A percentile compares a stretch with the other conserved stretches of the same genome.
Evolutionary conservation across 2,888 invertebrate species (phyloP).

Genomic region (Lasioglossum zephyrum): DNA sequence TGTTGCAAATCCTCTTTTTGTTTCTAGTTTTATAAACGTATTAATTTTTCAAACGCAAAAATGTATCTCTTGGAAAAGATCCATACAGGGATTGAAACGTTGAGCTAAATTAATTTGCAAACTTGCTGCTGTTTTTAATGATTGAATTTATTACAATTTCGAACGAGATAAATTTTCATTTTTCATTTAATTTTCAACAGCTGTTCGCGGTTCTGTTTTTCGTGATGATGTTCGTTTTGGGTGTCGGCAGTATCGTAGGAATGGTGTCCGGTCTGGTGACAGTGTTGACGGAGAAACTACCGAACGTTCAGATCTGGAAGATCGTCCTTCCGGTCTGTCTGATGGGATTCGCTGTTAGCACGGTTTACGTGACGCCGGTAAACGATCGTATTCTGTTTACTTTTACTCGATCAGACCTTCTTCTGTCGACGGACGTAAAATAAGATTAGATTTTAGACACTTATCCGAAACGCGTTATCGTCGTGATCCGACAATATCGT

Average conservation of each 20-base stretch:
- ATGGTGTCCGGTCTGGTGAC: constrained; percentile 83
- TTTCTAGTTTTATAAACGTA: too few relatives aligned
- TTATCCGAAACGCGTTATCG: not conserved
- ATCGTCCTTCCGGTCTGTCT: constrained; percentile 81
- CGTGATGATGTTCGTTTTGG: constrained; percentile 85
- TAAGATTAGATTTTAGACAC: not conserved
- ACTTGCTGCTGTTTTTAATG: too few relatives aligned
- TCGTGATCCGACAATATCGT: too few relatives aligned
- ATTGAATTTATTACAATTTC: too few relatives aligned
- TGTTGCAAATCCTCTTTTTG: too few relatives aligned
- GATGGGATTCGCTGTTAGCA: constrained; percentile 83
- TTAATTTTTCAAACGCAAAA: too few relatives aligned
- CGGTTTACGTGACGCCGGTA: constrained; percentile 85
- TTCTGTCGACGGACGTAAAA: not conserved
- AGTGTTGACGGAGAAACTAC: constrained; percentile 84
- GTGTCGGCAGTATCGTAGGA: constrained; percentile 85
- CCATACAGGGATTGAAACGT: too few relatives aligned
- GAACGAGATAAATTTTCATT: too few relatives aligned
- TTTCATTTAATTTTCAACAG: constrained; percentile 83
- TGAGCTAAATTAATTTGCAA: too few relatives aligned
- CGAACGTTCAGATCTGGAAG: constrained; percentile 81
- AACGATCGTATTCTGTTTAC: not conserved
- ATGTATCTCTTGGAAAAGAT: too few relatives aligned
- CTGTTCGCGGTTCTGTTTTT: constrained; percentile 86
- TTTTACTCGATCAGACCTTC: not conserved